Conservation (phyloP, 2,888 invertebrate genomes). For the Hydrotaea diabolus region DNA sequence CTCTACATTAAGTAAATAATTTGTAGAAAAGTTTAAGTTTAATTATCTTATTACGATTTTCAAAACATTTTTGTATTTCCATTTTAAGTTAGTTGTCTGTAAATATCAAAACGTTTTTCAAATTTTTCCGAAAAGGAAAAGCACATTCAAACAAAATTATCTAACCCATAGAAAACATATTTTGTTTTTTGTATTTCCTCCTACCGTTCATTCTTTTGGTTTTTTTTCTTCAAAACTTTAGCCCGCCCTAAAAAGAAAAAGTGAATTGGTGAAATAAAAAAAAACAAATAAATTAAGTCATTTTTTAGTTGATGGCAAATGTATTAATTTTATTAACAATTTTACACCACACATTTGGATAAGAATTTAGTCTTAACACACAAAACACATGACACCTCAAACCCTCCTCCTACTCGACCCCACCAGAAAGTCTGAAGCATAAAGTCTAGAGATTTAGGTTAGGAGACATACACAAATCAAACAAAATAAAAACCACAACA, state of each 20-base stretch:
- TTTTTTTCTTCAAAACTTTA: conserved; percentile 44
- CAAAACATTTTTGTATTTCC: background rate
- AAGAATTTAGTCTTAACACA: background rate
- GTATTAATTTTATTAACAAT: background rate
- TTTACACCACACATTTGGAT: conserved; percentile 31
- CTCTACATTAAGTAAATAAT: too few species aligned
- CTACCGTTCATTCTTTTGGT: conserved; percentile 11
- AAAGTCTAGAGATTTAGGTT: conserved; percentile 20
- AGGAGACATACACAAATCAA: background rate
- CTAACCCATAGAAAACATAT: conserved; percentile 6
- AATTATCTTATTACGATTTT: background rate
- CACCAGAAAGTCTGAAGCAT: conserved; percentile 32
- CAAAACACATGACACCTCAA: background rate
- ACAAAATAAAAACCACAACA: background rate
- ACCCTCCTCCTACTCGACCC: background rate
- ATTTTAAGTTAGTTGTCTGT: conserved; percentile 3
- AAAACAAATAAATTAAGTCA: background rate
- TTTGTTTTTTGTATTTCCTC: conserved; percentile 36
- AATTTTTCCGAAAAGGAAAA: conserved; percentile 1
- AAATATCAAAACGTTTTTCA: background rate
- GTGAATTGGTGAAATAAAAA: conserved; percentile 43
- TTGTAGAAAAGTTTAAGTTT: background rate
- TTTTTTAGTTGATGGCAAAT: conserved; percentile 1
- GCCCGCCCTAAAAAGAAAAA: conserved; percentile 55
- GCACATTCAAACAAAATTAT: conserved; percentile 2